These are phyloP conservation scores for Poeciliopsis gracilis DNA, from an alignment of 2,797 vertebrate species.

Conservation along the genomic window DNA sequence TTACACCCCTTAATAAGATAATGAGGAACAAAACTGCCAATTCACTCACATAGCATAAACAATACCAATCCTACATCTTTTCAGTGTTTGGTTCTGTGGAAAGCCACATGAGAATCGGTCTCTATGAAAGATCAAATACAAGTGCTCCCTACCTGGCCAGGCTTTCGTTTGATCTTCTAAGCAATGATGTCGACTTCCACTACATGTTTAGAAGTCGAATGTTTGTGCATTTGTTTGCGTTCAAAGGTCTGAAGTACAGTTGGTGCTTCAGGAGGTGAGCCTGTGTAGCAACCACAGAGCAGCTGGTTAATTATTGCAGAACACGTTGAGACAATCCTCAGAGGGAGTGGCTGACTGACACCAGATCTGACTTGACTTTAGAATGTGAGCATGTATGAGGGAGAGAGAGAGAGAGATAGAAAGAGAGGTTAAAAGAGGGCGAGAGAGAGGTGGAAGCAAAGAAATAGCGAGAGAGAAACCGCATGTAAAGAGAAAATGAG, in stretches of 20 bases:
- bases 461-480: not conserved
- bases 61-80: not conserved
- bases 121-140: not conserved
- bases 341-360: conserved; percentile 70
- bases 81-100: not conserved
- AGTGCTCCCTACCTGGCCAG: conserved; percentile 50
- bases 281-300: conserved; percentile 38
- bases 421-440: not conserved
- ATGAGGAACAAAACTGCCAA: not conserved
- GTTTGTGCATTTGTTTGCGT: conserved; percentile 25
- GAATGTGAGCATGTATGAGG: conserved; percentile 5
- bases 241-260: conserved; percentile 54
- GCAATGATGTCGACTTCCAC: conserved; percentile 18
- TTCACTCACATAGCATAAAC: not conserved
- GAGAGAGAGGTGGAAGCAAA: not conserved
- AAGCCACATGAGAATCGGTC: not conserved
- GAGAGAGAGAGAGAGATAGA: not conserved
- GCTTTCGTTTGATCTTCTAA: conserved; percentile 11
- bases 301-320: conserved; percentile 73
- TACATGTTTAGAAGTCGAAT: conserved; percentile 40
- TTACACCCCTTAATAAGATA: not conserved
- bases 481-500: not conserved
- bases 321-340: conserved; percentile 61
- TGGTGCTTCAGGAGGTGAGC: conserved; percentile 37
- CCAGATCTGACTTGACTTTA: conserved; percentile 76